Base-by-base conservation (phyloP, 2,888 invertebrate species). In the Cantharis rustica region DNA sequence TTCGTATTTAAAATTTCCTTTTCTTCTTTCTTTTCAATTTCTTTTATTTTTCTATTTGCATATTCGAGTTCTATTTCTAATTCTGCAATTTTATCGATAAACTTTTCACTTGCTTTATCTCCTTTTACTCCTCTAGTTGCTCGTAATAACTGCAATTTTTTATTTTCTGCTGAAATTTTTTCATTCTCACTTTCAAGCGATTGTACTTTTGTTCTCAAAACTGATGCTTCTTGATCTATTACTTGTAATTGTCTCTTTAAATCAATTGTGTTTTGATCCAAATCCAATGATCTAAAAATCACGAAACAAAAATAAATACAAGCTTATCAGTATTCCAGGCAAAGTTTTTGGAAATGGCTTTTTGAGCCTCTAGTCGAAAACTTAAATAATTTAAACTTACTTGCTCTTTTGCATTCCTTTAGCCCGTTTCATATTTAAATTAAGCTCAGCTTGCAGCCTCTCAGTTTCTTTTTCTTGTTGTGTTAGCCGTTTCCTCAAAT, bases 391-490 rank as follows among this genome's bases (percentile, higher is more conserved):
- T 62, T 69, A 63, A 11, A 89, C 91, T 87, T 88, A 92, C 92
- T 92, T 92, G 90, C 91, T 91, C 86, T 92, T 92, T 73, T 92
- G 89, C 73, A 91, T 90, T 79, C 89, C 91, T 86, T 93, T 93
- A 2, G 85, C 82, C 68, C 91, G 90, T 85, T 92, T 92, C 82
- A 91, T 91, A 13, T 90, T 88, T 16, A 92, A 85, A 82, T 92
- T 92, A 20, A 94, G 87, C 87, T 95, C 95, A 1, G 93, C 91
- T 81, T 94, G 93, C 72, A 96, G 88, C 81, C 93, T 90, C 88
- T 95, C 95, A 83, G 94, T 93, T 82, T 94, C 94, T 81, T 94
- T 90, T 87, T 96, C 96, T 86, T 95, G 96, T 87, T 96, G 95
- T 73, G 94, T 93, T 1, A 96, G 87, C 84, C 94, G 94, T 86